Base-by-base conservation (phyloP, 2,113 vertebrate genomes). In the Paramormyrops kingsleyae region DNA sequence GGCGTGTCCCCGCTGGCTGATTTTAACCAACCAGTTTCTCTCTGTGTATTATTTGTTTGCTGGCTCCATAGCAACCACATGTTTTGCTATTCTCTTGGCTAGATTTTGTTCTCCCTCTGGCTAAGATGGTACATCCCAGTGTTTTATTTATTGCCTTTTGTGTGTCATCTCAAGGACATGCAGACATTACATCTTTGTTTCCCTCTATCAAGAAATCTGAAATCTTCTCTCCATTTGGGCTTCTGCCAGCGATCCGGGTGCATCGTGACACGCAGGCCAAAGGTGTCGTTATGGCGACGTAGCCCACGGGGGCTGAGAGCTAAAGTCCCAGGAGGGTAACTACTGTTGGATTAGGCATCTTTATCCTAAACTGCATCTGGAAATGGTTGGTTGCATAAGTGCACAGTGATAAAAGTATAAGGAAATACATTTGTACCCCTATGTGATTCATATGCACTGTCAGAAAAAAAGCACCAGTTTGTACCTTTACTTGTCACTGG, bases 1-100 rank as follows among this genome's bases (percentile, higher is more conserved):
- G 93, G 93, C 93, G 91, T 94, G 94, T 96, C 94, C 93, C 96
- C 94, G 86, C 90, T 87, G 95, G 96, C 95, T 94, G 94, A 95
- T 95, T 94, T 94, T 95, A 94, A 39, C 87, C 94, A 95, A 90
- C 89, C 90, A 88, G 92, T 91, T 83, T 93, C 90, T 93, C 91
- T 89, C 87, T 74, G 90, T 90, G 10, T 12, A 2, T 91, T 95
- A 92, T 96, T 96, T 97, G 95, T 96, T 96, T 96, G 46, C 87
- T 0, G 52, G 92, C 94, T 91, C 21, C 96, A 88, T 94, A 93
- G 96, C 95, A 94, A 96, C 95, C 1, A 46, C 83, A 93, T 96
- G 93, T 95, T 95, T 95, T 95, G 88, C 21, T 91, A 88, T 89
- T 91, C 92, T 94, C 91, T 94, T 95, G 95, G 94, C 94, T 95